phyloP scores from a whole-genome alignment of 2,888 invertebrate species.

The Drosophila tripunctata region DNA sequence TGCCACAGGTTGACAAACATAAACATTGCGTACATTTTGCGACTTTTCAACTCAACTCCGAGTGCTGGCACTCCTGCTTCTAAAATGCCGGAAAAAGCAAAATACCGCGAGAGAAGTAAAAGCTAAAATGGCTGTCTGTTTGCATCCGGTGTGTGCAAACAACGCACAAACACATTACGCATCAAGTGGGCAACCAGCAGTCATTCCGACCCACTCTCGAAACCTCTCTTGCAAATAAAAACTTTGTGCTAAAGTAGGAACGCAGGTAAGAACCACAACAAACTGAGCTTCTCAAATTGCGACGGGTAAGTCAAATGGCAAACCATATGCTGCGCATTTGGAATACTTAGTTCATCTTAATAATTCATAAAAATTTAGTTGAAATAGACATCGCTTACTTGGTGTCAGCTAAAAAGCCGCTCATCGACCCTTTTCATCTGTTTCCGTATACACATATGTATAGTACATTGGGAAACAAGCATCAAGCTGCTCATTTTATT shows the following conservation, averaged over 20 bases:
- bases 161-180: constrained; percentile 59
- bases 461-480: constrained; percentile 1
- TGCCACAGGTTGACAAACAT: constrained; percentile 64
- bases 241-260: neutral
- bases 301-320: constrained; percentile 48
- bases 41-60: constrained; percentile 36
- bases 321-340: constrained; percentile 41
- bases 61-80: constrained; percentile 1
- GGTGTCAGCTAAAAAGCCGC: constrained; percentile 6
- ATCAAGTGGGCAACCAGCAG: constrained; percentile 49
- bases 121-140: constrained; percentile 74
- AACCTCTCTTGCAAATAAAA: neutral
- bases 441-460: constrained; percentile 8
- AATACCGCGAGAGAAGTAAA: constrained; percentile 27
- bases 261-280: constrained; percentile 27
- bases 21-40: constrained; percentile 35
- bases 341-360: constrained; percentile 66
- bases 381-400: constrained; percentile 56
- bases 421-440: constrained; percentile 17
- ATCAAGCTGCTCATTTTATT: constrained; percentile 19
- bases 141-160: constrained; percentile 68
- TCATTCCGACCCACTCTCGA: neutral
- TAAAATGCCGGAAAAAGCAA: constrained; percentile 58
- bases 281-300: neutral
- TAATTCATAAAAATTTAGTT: constrained; percentile 74